phyloP scores from a whole-genome alignment of 2,797 vertebrate genomes.

The Scyliorhinus canicula region DNA sequence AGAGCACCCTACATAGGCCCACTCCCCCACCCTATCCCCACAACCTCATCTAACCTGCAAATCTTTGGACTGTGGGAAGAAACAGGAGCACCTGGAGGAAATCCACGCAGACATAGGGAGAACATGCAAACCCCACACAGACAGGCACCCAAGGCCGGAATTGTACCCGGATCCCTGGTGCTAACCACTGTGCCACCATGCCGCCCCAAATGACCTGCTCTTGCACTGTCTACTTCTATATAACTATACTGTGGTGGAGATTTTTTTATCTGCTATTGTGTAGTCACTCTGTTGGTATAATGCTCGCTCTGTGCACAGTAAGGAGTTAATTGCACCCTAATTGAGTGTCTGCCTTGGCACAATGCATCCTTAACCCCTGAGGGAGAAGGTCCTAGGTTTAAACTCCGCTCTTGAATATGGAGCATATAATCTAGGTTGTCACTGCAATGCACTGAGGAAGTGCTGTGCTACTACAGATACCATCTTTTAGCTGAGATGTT shows the following conservation, averaged over 20 bases:
- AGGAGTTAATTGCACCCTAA: not conserved
- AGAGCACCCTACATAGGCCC: too few species aligned
- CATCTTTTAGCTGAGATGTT: not conserved
- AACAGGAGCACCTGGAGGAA: too few species aligned
- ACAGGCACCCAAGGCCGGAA: too few species aligned
- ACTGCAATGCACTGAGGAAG: not conserved
- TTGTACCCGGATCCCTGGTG: too few species aligned
- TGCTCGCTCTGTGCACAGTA: not conserved
- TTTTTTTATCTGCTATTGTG: not conserved
- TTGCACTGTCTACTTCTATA: not conserved
- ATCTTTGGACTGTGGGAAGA: too few species aligned
- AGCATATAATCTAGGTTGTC: not conserved
- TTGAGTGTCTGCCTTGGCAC: not conserved
- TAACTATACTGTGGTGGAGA: not conserved
- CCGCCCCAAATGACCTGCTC: not conserved
- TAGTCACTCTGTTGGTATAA: not conserved
- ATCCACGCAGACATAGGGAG: too few species aligned
- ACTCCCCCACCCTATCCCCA: too few species aligned
- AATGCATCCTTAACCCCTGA: too few species aligned
- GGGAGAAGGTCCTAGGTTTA: not conserved
- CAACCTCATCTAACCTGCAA: too few species aligned
- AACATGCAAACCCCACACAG: too few species aligned
- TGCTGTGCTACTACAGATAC: not conserved
- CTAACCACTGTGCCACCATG: too few species aligned
- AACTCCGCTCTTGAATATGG: not conserved